Evolutionary conservation across 2,888 invertebrate species (phyloP).

Genomic region (Spatulosminthurus flaviceps): DNA sequence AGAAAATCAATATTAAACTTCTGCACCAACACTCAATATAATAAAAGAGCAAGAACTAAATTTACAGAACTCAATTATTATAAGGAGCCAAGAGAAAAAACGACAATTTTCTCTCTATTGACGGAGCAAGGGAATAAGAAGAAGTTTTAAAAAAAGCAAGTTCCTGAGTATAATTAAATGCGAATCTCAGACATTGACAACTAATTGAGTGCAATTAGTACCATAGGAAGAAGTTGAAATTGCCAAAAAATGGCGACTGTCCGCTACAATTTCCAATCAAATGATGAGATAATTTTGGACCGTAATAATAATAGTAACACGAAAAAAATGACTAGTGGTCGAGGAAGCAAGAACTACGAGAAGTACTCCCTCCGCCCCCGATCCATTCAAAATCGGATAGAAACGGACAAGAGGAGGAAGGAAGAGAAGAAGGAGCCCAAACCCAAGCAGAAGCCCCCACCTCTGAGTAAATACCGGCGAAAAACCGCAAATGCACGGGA

Average conservation of each 20-base stretch:
- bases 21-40: too few species aligned
- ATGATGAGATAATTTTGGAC: slow-evolving; percentile 8
- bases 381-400: slow-evolving; percentile 72
- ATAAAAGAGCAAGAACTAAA: neutral
- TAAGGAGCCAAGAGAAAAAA: too few species aligned
- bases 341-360: slow-evolving; percentile 66
- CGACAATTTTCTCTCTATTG: too few species aligned
- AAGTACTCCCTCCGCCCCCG: slow-evolving; percentile 77
- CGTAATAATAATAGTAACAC: slow-evolving; percentile 7
- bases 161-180: too few species aligned
- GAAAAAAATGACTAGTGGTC: slow-evolving; percentile 16
- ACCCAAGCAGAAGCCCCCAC: slow-evolving; percentile 70
- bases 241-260: slow-evolving; percentile 31
- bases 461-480: slow-evolving; percentile 86
- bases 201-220: too few species aligned
- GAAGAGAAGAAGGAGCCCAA: slow-evolving; percentile 66
- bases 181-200: too few species aligned
- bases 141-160: too few species aligned
- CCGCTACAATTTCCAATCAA: slow-evolving; percentile 24
- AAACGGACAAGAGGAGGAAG: slow-evolving; percentile 67
- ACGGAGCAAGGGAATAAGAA: too few species aligned
- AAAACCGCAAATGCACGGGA: slow-evolving; percentile 91
- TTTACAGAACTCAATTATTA: too few species aligned
- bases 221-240: neutral
- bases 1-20: slow-evolving; percentile 28